Percentiles rank a stretch among this genome's conserved stretches.
Conservation (phyloP, 2,888 invertebrate species). For the Leptura quadrifasciata region DNA sequence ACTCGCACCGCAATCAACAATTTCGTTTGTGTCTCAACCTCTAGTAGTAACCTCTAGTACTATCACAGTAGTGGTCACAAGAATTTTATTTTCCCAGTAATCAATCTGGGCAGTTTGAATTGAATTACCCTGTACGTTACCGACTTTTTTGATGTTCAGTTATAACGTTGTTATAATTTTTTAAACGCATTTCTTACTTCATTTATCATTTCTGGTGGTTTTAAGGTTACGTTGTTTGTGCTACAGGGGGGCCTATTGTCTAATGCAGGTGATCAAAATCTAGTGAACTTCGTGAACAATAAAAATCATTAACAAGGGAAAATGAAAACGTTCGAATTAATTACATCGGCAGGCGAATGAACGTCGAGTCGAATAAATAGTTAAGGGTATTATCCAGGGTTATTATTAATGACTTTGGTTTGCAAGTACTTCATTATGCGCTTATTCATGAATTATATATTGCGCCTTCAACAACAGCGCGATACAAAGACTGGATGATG, state of each 20-base stretch:
- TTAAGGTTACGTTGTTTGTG: too few species aligned
- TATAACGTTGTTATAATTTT: too few species aligned
- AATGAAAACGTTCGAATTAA: slow-evolving; percentile 18
- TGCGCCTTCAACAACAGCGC: slow-evolving; percentile 43
- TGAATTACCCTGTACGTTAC: too few species aligned
- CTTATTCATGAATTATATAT: slow-evolving; percentile 52
- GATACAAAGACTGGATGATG: slow-evolving; percentile 50
- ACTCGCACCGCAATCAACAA: too few species aligned
- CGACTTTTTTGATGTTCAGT: too few species aligned
- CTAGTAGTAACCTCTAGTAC: too few species aligned
- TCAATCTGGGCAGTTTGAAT: too few species aligned
- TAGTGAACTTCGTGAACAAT: background rate
- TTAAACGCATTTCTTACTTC: too few species aligned
- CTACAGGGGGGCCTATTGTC: background rate
- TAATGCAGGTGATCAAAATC: background rate
- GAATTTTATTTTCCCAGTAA: too few species aligned
- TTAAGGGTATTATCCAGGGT: slow-evolving; percentile 42
- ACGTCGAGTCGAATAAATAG: slow-evolving; percentile 24
- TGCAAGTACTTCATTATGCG: slow-evolving; percentile 57
- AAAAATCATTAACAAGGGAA: slow-evolving; percentile 23
- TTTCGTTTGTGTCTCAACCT: too few species aligned
- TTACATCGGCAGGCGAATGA: background rate
- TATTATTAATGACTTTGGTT: slow-evolving; percentile 57
- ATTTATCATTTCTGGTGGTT: background rate
- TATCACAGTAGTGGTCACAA: too few species aligned